Evolutionary conservation across 2,797 vertebrate species (phyloP).

Genomic region (Amazona finschi): DNA sequence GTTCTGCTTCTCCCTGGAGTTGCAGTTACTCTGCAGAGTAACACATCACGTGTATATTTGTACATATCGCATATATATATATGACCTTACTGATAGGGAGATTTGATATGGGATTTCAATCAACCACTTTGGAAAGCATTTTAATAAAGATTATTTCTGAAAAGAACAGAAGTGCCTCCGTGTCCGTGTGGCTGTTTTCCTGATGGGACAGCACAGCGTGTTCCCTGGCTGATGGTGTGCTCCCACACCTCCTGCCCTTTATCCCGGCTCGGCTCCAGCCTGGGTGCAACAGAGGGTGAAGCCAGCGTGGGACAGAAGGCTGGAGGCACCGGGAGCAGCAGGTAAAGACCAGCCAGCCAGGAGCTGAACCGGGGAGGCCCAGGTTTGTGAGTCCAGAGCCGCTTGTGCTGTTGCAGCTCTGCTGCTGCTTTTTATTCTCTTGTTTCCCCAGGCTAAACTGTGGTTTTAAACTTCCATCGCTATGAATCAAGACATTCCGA

Average conservation of each 20-base stretch:
- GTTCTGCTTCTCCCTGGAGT: background rate
- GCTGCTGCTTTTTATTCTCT: background rate
- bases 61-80: background rate
- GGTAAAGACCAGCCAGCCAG: background rate
- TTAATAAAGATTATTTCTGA: slow-evolving; percentile 69
- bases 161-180: background rate
- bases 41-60: background rate
- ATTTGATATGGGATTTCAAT: background rate
- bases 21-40: background rate
- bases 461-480: background rate
- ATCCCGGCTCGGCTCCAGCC: background rate
- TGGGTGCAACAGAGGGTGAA: fast-evolving
- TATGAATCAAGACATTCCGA: background rate
- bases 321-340: background rate
- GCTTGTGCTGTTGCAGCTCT: background rate
- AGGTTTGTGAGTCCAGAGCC: background rate
- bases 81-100: background rate
- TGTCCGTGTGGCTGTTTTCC: background rate
- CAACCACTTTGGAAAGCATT: slow-evolving; percentile 45
- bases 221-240: background rate
- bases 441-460: background rate
- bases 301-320: background rate
- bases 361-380: background rate
- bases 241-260: background rate
- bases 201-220: fast-evolving